Base-by-base conservation (phyloP, 2,797 vertebrate genomes). In the Karalla daura region DNA sequence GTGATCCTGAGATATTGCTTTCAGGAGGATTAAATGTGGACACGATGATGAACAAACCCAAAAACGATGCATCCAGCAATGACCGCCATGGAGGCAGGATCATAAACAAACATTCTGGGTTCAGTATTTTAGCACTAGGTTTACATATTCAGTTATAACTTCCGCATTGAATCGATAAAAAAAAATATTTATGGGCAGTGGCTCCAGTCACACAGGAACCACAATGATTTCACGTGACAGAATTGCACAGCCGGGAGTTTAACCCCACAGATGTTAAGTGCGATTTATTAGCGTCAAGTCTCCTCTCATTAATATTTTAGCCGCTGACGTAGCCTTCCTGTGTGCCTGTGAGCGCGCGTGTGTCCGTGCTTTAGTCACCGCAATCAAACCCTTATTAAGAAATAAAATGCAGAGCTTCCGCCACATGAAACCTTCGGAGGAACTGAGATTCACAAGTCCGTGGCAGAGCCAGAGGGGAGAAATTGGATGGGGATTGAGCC, bases 281-380 rank as follows among this genome's bases (percentile, higher is more conserved):
- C 49, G 65, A 53, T 80, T 76, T 77, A 71, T 75, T 54, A 71
- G 7, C 47, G 54, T 45, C 24, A 65, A 23, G n/a, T 39, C 47
- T 41, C 46, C 41, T 61, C 32, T 62, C 55, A 60, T 82, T 56
- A 63, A 76, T 73, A 62, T 65, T 64, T 59, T 15, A 76, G 23
- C 24, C 3, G 5, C 3, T 21, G 18, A 32, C 7, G 41, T 18
- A 23, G 15, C 3, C 14, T 10, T 24, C 15, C 23, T 50, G 21
- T 13, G 32, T 20, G 39, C 25, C 7, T 5, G 14, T 7, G 18
- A 21, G 21, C 23, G n/a, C 32, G 25, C 55, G 25, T 25, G 15
- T 39, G 27, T 55, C 50, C 20, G 27, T 18, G 11, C 66, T 39
- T 9, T n/a, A 44, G 46, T 45, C 3, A 5, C 2, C 54, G 5